These are phyloP conservation scores for Ceratosolen fusciceps DNA, from an alignment of 1,140 invertebrate genomes.

Conservation along the genomic window DNA sequence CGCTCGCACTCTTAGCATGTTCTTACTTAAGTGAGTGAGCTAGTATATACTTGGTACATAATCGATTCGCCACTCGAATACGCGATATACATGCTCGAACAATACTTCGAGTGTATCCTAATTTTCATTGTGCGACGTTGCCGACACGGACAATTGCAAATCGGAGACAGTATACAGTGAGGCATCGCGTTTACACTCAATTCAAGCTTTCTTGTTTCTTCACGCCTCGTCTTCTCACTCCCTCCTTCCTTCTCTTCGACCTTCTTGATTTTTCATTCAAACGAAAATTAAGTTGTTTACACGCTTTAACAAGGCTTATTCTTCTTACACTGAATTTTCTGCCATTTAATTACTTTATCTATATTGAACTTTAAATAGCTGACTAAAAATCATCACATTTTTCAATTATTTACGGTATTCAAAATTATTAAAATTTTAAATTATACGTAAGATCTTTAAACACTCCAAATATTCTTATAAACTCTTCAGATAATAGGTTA, in stretches of 20 bases:
- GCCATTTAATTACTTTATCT: not conserved
- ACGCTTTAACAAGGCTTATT: too few relatives aligned
- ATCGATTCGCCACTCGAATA: conserved; percentile 29
- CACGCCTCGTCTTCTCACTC: not conserved
- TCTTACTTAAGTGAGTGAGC: not conserved
- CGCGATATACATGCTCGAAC: conserved; percentile 7
- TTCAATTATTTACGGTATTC: too few relatives aligned
- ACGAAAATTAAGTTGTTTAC: too few relatives aligned
- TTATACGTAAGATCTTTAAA: too few relatives aligned
- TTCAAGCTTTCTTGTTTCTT: not conserved
- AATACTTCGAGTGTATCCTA: conserved; percentile 34
- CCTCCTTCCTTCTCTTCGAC: not conserved
- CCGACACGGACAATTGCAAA: not conserved
- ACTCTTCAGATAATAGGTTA: too few relatives aligned
- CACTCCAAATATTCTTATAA: too few relatives aligned
- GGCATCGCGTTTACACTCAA: not conserved
- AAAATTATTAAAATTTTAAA: too few relatives aligned
- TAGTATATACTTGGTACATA: conserved; percentile 10
- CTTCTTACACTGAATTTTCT: not conserved
- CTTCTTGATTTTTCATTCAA: too few relatives aligned
- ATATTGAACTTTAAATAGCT: too few relatives aligned
- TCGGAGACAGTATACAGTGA: not conserved
- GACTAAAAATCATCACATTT: too few relatives aligned
- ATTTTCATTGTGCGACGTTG: conserved; percentile 16
- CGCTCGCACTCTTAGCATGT: not conserved